These are phyloP conservation scores for Conger conger DNA, from an alignment of 2,113 vertebrate genomes.

Conservation along the genomic window DNA sequence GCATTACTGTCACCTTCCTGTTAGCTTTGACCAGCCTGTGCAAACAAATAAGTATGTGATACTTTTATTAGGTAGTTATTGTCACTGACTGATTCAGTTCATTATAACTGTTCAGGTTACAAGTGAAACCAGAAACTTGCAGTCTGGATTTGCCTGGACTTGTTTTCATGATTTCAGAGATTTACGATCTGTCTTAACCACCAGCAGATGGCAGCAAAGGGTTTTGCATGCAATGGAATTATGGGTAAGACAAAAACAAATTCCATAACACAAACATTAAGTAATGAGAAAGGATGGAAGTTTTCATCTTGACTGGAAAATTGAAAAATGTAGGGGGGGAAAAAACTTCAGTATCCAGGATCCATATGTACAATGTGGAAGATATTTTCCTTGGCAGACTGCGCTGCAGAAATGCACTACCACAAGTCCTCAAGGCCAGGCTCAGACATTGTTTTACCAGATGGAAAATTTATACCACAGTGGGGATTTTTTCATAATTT, in stretches of 20 bases:
- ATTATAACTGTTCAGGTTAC: neutral
- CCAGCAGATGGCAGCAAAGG: constrained; percentile 24
- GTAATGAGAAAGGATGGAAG: neutral
- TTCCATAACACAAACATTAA: neutral
- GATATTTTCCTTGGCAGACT: neutral
- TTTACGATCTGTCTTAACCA: neutral
- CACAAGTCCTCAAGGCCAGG: neutral
- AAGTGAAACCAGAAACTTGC: neutral
- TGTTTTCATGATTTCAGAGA: neutral
- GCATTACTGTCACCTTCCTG: no score
- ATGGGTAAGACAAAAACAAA: neutral
- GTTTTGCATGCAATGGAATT: neutral
- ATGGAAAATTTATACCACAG: neutral
- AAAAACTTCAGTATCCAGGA: neutral
- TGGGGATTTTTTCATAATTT: neutral
- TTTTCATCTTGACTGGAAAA: neutral
- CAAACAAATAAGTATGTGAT: no score
- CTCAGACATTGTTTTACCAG: neutral
- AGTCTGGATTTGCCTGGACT: neutral
- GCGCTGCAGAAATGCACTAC: neutral
- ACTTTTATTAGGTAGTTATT: neutral
- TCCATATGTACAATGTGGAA: neutral
- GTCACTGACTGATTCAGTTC: neutral
- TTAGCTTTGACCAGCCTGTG: no score
- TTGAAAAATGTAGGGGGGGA: neutral